These are phyloP conservation scores for Propsilocerus akamusi DNA, from an alignment of 1,140 invertebrate species.

Conservation along the genomic window DNA sequence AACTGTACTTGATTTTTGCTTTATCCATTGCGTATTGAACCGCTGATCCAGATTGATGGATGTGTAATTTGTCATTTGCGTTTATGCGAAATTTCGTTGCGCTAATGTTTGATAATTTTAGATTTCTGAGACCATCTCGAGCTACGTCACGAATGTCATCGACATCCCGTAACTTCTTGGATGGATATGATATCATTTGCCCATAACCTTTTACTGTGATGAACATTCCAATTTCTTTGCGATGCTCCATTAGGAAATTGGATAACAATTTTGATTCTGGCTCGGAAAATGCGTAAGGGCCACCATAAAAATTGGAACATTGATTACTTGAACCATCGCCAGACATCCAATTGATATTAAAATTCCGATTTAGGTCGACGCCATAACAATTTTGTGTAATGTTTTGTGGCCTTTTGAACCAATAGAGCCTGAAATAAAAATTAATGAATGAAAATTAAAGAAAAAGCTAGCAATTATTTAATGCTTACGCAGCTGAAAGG, in stretches of 20 bases:
- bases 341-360: slow-evolving; percentile 44
- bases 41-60: background rate
- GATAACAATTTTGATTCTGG: slow-evolving; percentile 55
- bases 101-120: background rate
- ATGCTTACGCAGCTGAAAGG: slow-evolving; percentile 14
- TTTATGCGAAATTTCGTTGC: background rate
- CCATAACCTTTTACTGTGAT: background rate
- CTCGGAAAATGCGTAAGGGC: slow-evolving; percentile 62
- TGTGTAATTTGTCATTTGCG: background rate
- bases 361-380: slow-evolving; percentile 52
- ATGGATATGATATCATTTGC: background rate
- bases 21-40: background rate
- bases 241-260: slow-evolving; percentile 35
- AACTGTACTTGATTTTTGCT: background rate
- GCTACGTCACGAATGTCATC: background rate
- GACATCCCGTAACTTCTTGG: background rate
- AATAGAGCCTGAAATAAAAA: slow-evolving; percentile 13
- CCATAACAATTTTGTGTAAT: slow-evolving; percentile 24
- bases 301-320: slow-evolving; percentile 64
- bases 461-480: background rate
- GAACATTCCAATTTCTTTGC: background rate
- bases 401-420: slow-evolving; percentile 15
- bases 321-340: slow-evolving; percentile 49
- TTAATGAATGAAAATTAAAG: background rate
- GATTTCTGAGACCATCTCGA: background rate